A percentile compares a stretch with the other conserved stretches of the same genome.
Evolutionary conservation across 2,113 vertebrate species (phyloP).

Genomic region (Bostrychus sinensis): DNA sequence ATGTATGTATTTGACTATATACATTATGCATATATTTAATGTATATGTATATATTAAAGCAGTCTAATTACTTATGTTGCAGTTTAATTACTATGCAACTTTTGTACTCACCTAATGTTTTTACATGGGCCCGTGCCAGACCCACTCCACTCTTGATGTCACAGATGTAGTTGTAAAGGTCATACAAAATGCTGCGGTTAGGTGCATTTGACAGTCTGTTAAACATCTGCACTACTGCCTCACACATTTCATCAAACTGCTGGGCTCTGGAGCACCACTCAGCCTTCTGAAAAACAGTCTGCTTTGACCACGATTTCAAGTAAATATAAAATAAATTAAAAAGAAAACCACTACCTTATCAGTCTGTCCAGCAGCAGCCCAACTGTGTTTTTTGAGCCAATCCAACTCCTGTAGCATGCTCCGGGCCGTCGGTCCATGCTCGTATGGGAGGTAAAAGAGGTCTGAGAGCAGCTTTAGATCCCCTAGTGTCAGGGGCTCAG

Average conservation of each 20-base stretch:
- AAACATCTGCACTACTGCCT: slow-evolving; percentile 95
- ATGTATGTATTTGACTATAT: not conserved
- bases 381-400: slow-evolving; percentile 90
- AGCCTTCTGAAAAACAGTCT: slow-evolving; percentile 76
- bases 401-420: slow-evolving; percentile 94
- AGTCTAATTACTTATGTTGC: too few species aligned
- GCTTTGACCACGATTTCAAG: not conserved
- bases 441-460: slow-evolving; percentile 96
- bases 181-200: slow-evolving; percentile 95
- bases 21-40: too few species aligned
- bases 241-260: slow-evolving; percentile 91
- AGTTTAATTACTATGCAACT: not conserved
- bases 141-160: slow-evolving; percentile 98
- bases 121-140: slow-evolving; percentile 93
- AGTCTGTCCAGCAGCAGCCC: slow-evolving; percentile 81
- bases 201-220: slow-evolving; percentile 95
- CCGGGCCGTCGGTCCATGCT: slow-evolving; percentile 89
- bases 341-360: slow-evolving; percentile 69
- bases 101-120: slow-evolving; percentile 77
- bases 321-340: not conserved
- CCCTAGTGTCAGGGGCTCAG: slow-evolving; percentile 89
- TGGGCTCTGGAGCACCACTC: slow-evolving; percentile 89
- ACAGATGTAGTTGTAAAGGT: slow-evolving; percentile 98
- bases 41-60: too few species aligned
- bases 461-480: slow-evolving; percentile 93